Evolutionary conservation across 2,888 invertebrate species (phyloP).

Genomic region (Lithophane ornitopus): DNA sequence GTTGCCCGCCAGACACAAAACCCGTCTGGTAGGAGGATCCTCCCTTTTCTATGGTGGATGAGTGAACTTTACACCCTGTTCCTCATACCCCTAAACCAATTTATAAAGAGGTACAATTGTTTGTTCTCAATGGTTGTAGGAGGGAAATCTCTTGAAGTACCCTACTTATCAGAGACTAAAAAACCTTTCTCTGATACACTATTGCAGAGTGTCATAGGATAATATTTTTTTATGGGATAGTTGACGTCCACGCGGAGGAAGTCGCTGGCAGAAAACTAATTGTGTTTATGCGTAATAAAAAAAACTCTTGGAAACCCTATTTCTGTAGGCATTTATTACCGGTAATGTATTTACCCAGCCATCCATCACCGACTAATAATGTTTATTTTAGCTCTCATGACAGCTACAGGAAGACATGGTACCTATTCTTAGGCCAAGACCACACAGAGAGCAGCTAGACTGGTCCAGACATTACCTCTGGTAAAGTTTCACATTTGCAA

Average conservation of each 20-base stretch:
- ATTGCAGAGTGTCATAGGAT: neutral
- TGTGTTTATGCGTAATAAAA: neutral
- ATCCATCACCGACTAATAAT: conserved; percentile 32
- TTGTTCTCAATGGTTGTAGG: no score
- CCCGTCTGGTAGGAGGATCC: no score
- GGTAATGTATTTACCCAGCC: neutral
- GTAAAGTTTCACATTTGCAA: conserved; percentile 10
- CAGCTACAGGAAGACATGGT: conserved; percentile 38
- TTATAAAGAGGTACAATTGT: no score
- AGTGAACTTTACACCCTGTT: no score
- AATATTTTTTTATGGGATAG: no score
- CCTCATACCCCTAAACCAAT: no score
- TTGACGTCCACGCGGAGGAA: neutral
- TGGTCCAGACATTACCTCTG: conserved; percentile 17
- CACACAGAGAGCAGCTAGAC: conserved; percentile 42
- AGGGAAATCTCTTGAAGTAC: no score
- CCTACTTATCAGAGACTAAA: neutral
- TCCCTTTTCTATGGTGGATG: no score
- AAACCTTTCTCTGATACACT: no score
- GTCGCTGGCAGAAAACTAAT: no score
- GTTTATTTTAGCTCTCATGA: conserved; percentile 28
- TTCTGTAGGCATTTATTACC: neutral
- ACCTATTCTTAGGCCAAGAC: conserved; percentile 43
- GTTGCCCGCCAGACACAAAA: no score
- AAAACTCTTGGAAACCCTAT: neutral